Base-by-base conservation (phyloP, 2,888 invertebrate species). In the Cacoxenus indagator region DNA sequence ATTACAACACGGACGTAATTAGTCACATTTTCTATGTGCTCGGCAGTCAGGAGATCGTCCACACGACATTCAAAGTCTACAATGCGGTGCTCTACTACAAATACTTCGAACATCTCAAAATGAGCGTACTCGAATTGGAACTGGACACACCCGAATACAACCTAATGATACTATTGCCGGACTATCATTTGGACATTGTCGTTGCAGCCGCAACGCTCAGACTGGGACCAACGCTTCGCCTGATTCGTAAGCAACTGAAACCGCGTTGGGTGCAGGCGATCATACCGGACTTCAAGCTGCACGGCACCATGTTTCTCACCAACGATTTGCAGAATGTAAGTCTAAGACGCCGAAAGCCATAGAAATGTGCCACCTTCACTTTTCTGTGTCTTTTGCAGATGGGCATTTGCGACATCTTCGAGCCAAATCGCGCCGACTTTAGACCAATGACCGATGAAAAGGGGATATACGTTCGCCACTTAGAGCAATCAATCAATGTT, bases 401-500 rank as follows among this genome's bases (percentile, higher is more conserved):
- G 78, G 94, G 95, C 46, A 91, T 95, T 73, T 89, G 91, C 74
- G 92, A 93, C 82, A 93, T 95, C 57, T 95, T 96, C 84, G 94
- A 95, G 86, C 95, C 95, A 1, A 90, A 93, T 69, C 92, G 92
- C 72, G 93, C 93, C 2, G 94, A 95, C 88, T 93, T 95, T 83
- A 91, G 92, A 19, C 92, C 92, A 68, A 94, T 95, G 95, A 95
- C 95, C 31, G 90, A 90, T 22, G 93, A 94, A 82, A 88, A 90
- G n/a, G 92, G 93, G 46, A 91, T 95, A 69, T 95, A 94, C 83
- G 95, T 94, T 43, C 92, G 93, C 67, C 95, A 95, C 86, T 92
- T 95, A 77, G 95, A 95, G 87, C 95, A 95, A 88, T 92, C 93
- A 19, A 93, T 96, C 71, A 94, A 94, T 65, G 93, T 96, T 17